Conservation (phyloP, 92 coral and sea anemone species). For the Epizoanthus fatuus region DNA sequence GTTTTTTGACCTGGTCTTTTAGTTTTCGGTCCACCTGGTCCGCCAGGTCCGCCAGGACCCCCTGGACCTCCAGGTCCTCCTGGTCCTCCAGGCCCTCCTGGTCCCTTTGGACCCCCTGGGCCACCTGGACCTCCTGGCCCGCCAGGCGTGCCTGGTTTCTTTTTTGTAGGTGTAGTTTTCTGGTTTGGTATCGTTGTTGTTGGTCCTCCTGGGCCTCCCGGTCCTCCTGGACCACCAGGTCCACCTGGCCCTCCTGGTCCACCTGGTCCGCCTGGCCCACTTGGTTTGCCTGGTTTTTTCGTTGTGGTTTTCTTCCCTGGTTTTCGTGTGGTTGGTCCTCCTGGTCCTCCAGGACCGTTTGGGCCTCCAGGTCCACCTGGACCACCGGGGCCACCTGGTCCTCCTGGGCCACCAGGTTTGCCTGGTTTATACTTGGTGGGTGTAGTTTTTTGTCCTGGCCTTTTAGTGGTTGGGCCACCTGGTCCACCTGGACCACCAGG, state of each 20-base stretch:
- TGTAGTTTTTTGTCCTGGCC: slow-evolving; percentile 46
- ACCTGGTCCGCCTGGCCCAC: slow-evolving; percentile 75
- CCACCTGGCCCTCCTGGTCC: slow-evolving; percentile 90
- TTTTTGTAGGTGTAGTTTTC: slow-evolving; percentile 64
- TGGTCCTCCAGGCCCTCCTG: slow-evolving; percentile 86
- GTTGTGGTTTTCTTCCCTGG: slow-evolving; percentile 48
- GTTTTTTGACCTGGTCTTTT: slow-evolving; percentile 8
- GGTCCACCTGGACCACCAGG: slow-evolving; percentile 88
- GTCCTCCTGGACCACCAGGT: slow-evolving; percentile 89
- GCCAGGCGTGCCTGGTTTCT: slow-evolving; percentile 60
- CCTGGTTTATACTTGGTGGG: slow-evolving; percentile 65
- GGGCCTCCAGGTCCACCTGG: slow-evolving; percentile 84
- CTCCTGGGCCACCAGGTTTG: slow-evolving; percentile 82
- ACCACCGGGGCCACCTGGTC: slow-evolving; percentile 81
- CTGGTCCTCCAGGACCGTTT: slow-evolving; percentile 79
- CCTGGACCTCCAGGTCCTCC: slow-evolving; percentile 90
- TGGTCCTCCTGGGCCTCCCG: slow-evolving; percentile 71
- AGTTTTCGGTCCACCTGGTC: slow-evolving; percentile 42
- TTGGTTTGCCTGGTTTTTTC: slow-evolving; percentile 51
- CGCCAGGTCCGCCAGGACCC: slow-evolving; percentile 58
- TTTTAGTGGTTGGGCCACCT: slow-evolving; percentile 81
- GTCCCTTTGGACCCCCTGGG: slow-evolving; percentile 85
- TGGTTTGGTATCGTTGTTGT: slow-evolving; percentile 45
- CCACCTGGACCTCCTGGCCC: slow-evolving; percentile 73
- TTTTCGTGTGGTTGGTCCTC: slow-evolving; percentile 59